These are phyloP conservation scores for Sinocyclocheilus maitianheensis DNA, from an alignment of 2,113 vertebrate genomes.

Conservation along the genomic window DNA sequence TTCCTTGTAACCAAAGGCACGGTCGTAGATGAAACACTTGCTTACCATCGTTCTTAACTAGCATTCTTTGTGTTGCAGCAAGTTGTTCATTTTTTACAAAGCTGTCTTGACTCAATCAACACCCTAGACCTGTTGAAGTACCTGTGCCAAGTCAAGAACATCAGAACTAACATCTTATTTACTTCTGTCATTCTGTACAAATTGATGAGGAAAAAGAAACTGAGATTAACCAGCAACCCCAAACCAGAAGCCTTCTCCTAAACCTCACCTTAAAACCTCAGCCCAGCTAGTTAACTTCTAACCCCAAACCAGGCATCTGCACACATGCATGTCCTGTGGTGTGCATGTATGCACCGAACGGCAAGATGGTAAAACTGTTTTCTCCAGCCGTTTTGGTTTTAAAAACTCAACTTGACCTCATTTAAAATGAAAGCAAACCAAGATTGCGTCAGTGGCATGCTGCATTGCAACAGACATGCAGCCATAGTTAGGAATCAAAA, in stretches of 20 bases:
- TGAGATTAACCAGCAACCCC: conserved; percentile 51
- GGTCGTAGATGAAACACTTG: not conserved
- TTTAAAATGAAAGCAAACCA: not conserved
- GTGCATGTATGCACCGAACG: not conserved
- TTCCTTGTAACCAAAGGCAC: not conserved
- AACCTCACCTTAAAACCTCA: conserved; percentile 50
- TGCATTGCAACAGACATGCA: not conserved
- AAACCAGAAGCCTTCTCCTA: conserved; percentile 49
- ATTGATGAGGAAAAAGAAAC: conserved; percentile 42
- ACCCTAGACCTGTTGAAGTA: not conserved
- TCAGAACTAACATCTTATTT: not conserved
- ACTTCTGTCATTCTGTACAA: conserved; percentile 22
- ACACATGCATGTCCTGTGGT: not conserved
- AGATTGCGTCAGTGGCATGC: not conserved
- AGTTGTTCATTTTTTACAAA: not conserved
- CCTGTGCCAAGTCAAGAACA: not conserved
- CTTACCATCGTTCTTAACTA: not conserved
- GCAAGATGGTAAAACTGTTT: not conserved
- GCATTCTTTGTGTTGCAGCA: conserved; percentile 9
- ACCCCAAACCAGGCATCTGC: conserved; percentile 8
- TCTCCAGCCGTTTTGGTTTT: not conserved
- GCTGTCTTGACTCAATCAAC: not conserved
- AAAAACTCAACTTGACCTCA: not conserved
- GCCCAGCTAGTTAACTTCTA: conserved; percentile 41
- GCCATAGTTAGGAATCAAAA: not conserved